Conservation (phyloP, 2,113 vertebrate genomes). For the Stercorarius parasiticus region DNA sequence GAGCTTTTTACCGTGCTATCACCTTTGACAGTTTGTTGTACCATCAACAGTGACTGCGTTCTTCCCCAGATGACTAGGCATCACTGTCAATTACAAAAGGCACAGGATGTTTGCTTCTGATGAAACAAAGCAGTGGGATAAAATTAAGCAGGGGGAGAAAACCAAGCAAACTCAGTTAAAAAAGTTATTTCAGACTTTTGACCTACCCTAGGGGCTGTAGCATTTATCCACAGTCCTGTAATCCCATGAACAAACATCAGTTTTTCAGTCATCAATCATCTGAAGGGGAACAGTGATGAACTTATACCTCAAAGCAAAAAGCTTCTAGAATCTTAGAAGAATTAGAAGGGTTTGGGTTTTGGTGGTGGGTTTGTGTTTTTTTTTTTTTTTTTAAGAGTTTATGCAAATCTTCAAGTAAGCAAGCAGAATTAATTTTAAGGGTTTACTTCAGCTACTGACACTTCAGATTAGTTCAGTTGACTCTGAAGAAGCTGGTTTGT, state of each 20-base stretch:
- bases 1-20: not conserved
- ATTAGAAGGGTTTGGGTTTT: not conserved
- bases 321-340: not conserved
- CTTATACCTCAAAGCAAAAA: not conserved
- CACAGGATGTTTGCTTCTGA: slow-evolving; percentile 3
- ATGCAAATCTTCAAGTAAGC: not conserved
- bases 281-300: not conserved
- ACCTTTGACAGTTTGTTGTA: not conserved
- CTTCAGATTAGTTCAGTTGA: not conserved
- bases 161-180: not conserved
- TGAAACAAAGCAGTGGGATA: not conserved
- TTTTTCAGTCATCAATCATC: not conserved
- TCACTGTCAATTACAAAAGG: not conserved
- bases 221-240: not conserved
- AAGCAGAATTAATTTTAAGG: not conserved
- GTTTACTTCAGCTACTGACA: not conserved
- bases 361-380: too few relatives aligned
- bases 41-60: not conserved
- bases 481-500: not conserved
- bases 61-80: not conserved
- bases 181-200: not conserved
- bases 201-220: not conserved
- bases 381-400: not conserved
- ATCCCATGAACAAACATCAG: not conserved
- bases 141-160: not conserved